Evolutionary conservation across 1,140 invertebrate species (phyloP).

Genomic region (Rhyacophila brunnea): DNA sequence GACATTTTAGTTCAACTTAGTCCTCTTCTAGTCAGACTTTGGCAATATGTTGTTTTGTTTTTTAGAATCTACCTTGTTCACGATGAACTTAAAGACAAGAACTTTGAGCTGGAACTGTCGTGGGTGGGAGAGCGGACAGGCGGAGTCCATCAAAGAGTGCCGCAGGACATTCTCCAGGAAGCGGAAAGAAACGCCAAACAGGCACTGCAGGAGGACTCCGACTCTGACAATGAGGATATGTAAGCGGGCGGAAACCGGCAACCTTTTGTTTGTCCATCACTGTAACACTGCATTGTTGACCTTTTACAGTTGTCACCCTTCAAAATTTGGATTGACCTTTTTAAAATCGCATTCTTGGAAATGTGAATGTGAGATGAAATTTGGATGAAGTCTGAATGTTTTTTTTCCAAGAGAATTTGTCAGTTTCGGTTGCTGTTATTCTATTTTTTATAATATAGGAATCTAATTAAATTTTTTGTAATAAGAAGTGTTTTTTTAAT

Average conservation of each 20-base stretch:
- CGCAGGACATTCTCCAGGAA: slow-evolving; percentile 47
- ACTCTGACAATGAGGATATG: slow-evolving; percentile 53
- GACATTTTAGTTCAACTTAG: too few species aligned
- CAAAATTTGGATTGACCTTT: too few species aligned
- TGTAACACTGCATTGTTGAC: slow-evolving; percentile 3
- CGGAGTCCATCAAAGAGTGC: slow-evolving; percentile 74
- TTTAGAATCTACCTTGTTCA: slow-evolving; percentile 93
- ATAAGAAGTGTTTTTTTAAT: too few species aligned
- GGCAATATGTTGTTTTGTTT: too few species aligned
- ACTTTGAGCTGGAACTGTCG: slow-evolving; percentile 95
- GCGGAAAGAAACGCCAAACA: slow-evolving; percentile 49
- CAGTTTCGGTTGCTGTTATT: too few species aligned
- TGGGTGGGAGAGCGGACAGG: slow-evolving; percentile 88
- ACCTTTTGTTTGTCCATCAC: neutral
- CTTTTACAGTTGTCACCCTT: neutral
- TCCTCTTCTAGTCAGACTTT: too few species aligned
- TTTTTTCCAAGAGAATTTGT: too few species aligned
- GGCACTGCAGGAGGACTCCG: slow-evolving; percentile 50
- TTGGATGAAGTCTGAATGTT: too few species aligned
- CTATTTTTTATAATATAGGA: too few species aligned
- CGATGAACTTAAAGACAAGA: slow-evolving; percentile 97
- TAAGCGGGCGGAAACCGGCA: slow-evolving; percentile 32
- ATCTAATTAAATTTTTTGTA: too few species aligned
- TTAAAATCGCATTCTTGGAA: too few species aligned
- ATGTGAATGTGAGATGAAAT: too few species aligned